Evolutionary conservation across 2,113 vertebrate species (phyloP).

Genomic region (Perca flavescens): DNA sequence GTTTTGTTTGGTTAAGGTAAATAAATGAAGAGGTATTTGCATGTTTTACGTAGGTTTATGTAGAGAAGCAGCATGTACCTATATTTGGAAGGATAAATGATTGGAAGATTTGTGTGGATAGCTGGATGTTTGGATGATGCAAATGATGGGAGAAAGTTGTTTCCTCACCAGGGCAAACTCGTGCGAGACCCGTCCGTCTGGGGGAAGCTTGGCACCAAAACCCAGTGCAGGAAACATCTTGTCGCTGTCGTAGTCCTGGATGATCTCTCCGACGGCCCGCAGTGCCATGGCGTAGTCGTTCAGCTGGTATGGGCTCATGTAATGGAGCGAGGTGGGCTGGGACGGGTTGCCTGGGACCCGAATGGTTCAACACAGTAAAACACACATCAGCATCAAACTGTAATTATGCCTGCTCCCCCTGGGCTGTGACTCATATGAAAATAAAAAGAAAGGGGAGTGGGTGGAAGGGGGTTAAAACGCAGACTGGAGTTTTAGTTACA

Average conservation of each 20-base stretch:
- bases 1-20: not conserved
- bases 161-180: slow-evolving; percentile 95
- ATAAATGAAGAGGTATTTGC: not conserved
- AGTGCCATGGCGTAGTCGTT: slow-evolving; percentile 98
- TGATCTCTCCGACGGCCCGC: slow-evolving; percentile 95
- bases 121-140: not conserved
- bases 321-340: slow-evolving; percentile 96
- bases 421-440: slow-evolving; percentile 45
- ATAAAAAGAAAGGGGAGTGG: slow-evolving; percentile 43
- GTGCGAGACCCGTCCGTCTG: slow-evolving; percentile 95
- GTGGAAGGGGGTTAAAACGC: slow-evolving; percentile 38
- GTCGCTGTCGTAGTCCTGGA: slow-evolving; percentile 98
- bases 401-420: slow-evolving; percentile 39
- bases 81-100: not conserved
- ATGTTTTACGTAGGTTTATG: not conserved
- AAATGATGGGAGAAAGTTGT: not conserved
- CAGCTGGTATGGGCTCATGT: slow-evolving; percentile 97
- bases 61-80: not conserved
- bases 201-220: slow-evolving; percentile 96
- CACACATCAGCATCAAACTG: slow-evolving; percentile 52
- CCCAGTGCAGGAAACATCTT: slow-evolving; percentile 98
- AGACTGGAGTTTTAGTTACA: slow-evolving; percentile 33
- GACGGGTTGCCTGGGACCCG: slow-evolving; percentile 91
- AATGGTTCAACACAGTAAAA: slow-evolving; percentile 46
- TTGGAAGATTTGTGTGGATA: too few relatives aligned